Evolutionary conservation across 2,113 vertebrate genomes (phyloP).

Genomic region (Anarrhichthys ocellatus): DNA sequence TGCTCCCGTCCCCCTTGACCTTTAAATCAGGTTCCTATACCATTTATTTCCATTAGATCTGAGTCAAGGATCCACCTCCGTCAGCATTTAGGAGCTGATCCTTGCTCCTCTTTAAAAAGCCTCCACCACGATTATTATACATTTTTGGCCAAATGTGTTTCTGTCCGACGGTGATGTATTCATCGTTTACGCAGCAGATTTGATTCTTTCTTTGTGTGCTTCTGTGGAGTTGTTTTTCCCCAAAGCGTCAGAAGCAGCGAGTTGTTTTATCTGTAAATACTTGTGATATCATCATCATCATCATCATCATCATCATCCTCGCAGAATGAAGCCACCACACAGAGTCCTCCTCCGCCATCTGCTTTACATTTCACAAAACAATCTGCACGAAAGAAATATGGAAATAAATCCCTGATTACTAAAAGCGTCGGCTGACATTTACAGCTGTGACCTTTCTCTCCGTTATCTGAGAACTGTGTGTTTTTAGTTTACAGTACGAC

Average conservation of each 20-base stretch:
- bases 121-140: background rate
- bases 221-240: too few species aligned
- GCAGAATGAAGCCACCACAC: background rate
- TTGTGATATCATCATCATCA: background rate
- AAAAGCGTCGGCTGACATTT: constrained; percentile 1
- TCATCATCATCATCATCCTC: too few species aligned
- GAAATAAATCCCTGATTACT: background rate
- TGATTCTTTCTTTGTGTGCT: background rate
- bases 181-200: background rate
- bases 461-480: background rate
- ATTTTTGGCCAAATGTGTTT: background rate
- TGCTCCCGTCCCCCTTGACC: too few species aligned
- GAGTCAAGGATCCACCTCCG: constrained; percentile 5
- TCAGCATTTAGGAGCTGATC: background rate
- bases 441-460: background rate
- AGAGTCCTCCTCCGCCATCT: constrained; percentile 10
- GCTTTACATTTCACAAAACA: constrained; percentile 16
- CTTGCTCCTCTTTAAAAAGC: background rate
- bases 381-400: background rate
- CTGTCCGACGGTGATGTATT: background rate
- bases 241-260: background rate
- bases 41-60: background rate
- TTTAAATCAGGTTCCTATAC: background rate
- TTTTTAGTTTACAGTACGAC: background rate
- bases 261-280: background rate